Base-by-base conservation (phyloP, 2,113 vertebrate genomes). In the Xiphophorus maculatus region DNA sequence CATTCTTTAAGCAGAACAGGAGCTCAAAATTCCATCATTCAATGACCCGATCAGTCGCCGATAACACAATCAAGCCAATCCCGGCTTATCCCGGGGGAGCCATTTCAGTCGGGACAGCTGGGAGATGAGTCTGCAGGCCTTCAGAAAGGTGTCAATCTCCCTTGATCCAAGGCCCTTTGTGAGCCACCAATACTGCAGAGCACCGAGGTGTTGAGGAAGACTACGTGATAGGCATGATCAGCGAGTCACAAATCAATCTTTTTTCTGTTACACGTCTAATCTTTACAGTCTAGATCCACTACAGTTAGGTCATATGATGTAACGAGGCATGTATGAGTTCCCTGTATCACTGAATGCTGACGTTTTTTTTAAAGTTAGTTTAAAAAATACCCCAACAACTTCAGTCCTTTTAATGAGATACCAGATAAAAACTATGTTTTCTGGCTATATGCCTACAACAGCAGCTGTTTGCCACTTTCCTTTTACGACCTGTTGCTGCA, bases 31-130 rank as follows among this genome's bases (percentile, higher is more conserved):
- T 94, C 91, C 88, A 91, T 93, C 91, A 92, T 91, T 90, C 86
- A 90, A 88, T 92, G 90, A 92, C 90, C 90, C 81, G 90, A 92
- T 93, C 91, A 90, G 84, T 90, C 86, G 71, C 90, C 87, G 88
- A 90, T 93, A 92, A 93, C 89, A 89, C 90, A 92, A 92, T 92
- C 93, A 91, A 92, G 91, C 86, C 90, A 92, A 92, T 91, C 92
- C 88, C 58, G n/a, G 91, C 87, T 93, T 90, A 91, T 92, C 90
- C 88, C 42, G 4, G 66, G 89, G 91, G 91, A 87, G 83, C 88
- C 85, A 90, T 90, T 92, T 92, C 88, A 87, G 74, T 65, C 75
- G 76, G 87, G 91, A 88, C 88, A 87, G 86, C 84, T 86, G 84
- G 81, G 84, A 86, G 90, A 91, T 90, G 88, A 90, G 90, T 84